These are phyloP conservation scores for Galagoides demidoff DNA, from an alignment of 2,797 vertebrate species.

Conservation along the genomic window DNA sequence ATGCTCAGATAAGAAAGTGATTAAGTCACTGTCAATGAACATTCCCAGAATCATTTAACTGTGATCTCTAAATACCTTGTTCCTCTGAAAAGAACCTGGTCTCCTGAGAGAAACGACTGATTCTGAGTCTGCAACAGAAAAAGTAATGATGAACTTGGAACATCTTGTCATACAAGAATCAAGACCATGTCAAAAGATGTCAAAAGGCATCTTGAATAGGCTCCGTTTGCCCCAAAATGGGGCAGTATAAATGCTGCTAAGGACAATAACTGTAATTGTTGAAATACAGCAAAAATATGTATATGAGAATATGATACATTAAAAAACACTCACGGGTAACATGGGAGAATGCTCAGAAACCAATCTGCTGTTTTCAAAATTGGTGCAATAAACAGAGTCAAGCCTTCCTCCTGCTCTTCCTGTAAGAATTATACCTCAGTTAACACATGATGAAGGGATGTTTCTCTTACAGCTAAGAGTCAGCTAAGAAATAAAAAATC, in stretches of 20 bases:
- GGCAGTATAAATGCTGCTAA: not conserved
- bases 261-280: not conserved
- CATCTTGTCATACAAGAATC: not conserved
- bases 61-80: not conserved
- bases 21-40: not conserved
- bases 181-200: not conserved
- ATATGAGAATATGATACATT: not conserved
- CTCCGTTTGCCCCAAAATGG: not conserved
- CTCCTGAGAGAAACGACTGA: not conserved
- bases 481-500: not conserved
- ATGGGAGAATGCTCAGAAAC: not conserved
- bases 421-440: not conserved
- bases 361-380: not conserved
- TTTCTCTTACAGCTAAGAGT: not conserved
- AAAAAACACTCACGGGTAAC: not conserved
- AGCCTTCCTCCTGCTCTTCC: not conserved
- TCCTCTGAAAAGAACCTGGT: not conserved
- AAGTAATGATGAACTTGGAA: not conserved
- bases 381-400: not conserved
- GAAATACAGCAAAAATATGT: not conserved
- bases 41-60: not conserved
- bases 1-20: not conserved
- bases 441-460: not conserved
- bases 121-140: not conserved
- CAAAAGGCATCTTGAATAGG: not conserved